Percentiles rank a stretch among this genome's conserved stretches.
Conservation (phyloP, 2,113 vertebrate genomes). For the Festucalex cinctus region DNA sequence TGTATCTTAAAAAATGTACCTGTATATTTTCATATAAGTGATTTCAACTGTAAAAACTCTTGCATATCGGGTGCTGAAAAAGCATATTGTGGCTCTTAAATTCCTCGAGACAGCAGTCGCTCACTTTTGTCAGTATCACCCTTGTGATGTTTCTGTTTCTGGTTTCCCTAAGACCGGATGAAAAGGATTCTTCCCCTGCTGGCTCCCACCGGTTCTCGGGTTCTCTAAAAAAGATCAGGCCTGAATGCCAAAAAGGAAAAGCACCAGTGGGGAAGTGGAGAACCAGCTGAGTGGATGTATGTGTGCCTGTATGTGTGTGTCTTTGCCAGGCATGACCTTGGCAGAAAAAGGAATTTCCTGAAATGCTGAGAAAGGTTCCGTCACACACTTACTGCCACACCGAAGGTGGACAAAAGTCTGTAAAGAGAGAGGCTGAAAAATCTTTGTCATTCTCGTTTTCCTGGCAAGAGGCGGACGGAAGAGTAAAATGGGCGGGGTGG, state of each 20-base stretch:
- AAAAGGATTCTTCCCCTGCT: slow-evolving; percentile 23
- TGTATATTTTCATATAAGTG: background rate
- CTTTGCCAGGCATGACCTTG: slow-evolving; percentile 51
- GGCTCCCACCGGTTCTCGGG: slow-evolving; percentile 14
- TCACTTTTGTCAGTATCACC: background rate
- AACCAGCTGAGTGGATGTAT: slow-evolving; percentile 31
- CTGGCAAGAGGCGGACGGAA: slow-evolving; percentile 4
- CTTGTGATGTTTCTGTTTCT: slow-evolving; percentile 21
- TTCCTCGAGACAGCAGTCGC: slow-evolving; percentile 10
- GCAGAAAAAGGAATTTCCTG: slow-evolving; percentile 55
- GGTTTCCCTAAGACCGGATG: slow-evolving; percentile 35
- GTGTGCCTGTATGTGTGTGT: slow-evolving; percentile 22
- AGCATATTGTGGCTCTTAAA: slow-evolving; percentile 15
- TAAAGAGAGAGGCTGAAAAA: slow-evolving; percentile 17
- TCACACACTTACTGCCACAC: slow-evolving; percentile 34
- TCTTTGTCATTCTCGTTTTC: slow-evolving; percentile 17
- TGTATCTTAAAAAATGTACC: background rate
- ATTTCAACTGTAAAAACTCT: background rate
- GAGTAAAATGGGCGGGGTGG: slow-evolving; percentile 13
- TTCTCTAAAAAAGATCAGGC: slow-evolving; percentile 10
- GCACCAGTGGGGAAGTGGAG: slow-evolving; percentile 32
- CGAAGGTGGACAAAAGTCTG: slow-evolving; percentile 20
- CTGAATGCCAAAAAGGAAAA: slow-evolving; percentile 26
- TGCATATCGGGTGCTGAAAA: background rate
- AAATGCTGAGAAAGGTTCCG: slow-evolving; percentile 35